Conservation (phyloP, 2,797 vertebrate genomes). For the Sebastes taczanowskii region DNA sequence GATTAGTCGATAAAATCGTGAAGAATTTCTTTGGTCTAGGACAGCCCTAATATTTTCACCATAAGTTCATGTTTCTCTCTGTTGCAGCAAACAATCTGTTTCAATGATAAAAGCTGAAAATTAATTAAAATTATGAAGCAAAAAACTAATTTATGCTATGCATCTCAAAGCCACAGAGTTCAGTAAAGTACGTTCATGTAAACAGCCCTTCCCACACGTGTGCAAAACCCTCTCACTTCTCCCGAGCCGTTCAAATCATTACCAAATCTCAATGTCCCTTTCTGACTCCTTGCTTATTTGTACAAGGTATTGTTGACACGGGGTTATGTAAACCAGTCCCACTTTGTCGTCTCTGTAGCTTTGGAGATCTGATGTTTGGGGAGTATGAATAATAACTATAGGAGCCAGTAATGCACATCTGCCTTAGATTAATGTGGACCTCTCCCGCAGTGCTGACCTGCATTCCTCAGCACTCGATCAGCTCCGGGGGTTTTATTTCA, state of each 20-base stretch:
- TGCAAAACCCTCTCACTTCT: constrained; percentile 53
- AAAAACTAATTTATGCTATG: background rate
- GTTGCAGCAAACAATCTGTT: background rate
- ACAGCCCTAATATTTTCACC: background rate
- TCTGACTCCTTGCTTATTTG: constrained; percentile 78
- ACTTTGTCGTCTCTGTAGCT: constrained; percentile 72
- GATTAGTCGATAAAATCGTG: background rate
- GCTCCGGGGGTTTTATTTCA: constrained; percentile 72
- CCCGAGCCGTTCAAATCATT: constrained; percentile 63
- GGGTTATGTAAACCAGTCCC: constrained; percentile 81
- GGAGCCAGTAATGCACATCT: constrained; percentile 79
- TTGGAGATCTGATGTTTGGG: constrained; percentile 72
- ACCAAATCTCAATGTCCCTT: constrained; percentile 58
- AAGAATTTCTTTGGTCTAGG: background rate
- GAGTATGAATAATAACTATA: constrained; percentile 82
- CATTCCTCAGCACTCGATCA: constrained; percentile 77
- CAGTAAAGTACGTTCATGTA: constrained; percentile 29
- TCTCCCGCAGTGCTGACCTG: constrained; percentile 75
- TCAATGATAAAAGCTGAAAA: background rate
- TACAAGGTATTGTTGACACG: constrained; percentile 75
- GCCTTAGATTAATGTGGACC: constrained; percentile 77
- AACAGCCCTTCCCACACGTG: constrained; percentile 49
- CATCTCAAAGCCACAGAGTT: constrained; percentile 2
- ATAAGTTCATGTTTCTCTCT: background rate
- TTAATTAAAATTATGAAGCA: background rate